Evolutionary conservation across 2,113 vertebrate genomes (phyloP).

Genomic region (Sakesphorus luctuosus): DNA sequence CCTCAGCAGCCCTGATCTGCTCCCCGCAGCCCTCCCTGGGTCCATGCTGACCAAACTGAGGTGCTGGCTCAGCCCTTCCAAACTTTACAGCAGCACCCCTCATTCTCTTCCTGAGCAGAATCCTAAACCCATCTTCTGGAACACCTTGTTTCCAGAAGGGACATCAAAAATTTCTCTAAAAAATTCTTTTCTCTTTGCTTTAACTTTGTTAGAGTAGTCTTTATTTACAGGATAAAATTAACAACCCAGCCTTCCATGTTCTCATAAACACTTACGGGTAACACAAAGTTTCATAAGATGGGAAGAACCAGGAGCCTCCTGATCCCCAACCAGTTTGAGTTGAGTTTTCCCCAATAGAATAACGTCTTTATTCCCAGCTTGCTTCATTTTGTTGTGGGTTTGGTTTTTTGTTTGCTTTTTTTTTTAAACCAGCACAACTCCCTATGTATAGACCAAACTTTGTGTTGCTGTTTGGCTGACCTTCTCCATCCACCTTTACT

Average conservation of each 20-base stretch:
- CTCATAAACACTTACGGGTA: neutral
- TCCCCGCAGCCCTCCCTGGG: neutral
- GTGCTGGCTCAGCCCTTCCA: neutral
- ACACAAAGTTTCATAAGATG: neutral
- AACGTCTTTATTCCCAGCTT: neutral
- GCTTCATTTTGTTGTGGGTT: neutral
- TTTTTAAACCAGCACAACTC: neutral
- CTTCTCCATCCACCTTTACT: neutral
- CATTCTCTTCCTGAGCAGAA: neutral
- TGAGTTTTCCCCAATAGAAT: neutral
- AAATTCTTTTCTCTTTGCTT: neutral
- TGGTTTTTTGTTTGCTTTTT: neutral
- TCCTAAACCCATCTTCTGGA: neutral
- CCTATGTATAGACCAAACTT: neutral
- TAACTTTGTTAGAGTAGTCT: neutral
- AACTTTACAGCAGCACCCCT: neutral
- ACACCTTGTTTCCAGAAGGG: neutral
- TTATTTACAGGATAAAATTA: neutral
- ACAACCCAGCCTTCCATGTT: neutral
- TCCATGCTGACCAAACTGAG: neutral
- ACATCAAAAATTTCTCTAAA: neutral
- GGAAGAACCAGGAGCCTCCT: neutral
- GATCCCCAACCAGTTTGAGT: neutral
- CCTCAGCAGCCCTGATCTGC: accelerated
- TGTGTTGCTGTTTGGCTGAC: neutral